A percentile compares a stretch with the other conserved stretches of the same genome.
phyloP scores from a whole-genome alignment of 2,797 vertebrate species.

The Aldrovandia affinis region DNA sequence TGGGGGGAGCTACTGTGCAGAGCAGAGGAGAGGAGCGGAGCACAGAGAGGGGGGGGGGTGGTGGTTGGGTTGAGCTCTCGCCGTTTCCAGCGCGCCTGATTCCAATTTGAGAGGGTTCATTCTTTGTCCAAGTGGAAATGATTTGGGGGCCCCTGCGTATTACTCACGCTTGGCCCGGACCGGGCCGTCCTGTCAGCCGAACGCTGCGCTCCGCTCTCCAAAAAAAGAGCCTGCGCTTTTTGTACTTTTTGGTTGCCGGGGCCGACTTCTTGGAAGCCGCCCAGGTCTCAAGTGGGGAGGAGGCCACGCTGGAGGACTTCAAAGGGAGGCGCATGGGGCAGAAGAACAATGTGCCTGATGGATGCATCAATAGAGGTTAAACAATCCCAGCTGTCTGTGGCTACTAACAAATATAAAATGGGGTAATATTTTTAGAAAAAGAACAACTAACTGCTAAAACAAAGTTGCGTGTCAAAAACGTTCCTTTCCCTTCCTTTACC shows the following conservation, averaged over 20 bases:
- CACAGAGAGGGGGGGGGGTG: no score
- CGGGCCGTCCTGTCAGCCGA: constrained; percentile 20
- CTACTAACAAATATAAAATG: constrained; percentile 55
- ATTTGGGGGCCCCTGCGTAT: constrained; percentile 63
- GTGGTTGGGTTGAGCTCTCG: neutral
- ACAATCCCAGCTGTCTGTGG: constrained; percentile 56
- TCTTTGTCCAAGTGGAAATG: constrained; percentile 64
- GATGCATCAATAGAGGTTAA: constrained; percentile 65
- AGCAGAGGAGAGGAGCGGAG: neutral
- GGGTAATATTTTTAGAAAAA: constrained; percentile 38
- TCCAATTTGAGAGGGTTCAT: constrained; percentile 61
- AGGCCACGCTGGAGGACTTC: neutral
- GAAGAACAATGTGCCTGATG: constrained; percentile 57
- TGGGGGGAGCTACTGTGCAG: constrained; percentile 47
- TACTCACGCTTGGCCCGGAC: constrained; percentile 62
- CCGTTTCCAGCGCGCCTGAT: constrained; percentile 34
- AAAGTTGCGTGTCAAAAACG: constrained; percentile 42
- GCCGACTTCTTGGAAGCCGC: constrained; percentile 16
- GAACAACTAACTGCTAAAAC: constrained; percentile 57
- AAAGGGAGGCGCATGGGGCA: constrained; percentile 41
- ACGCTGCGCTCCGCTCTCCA: neutral
- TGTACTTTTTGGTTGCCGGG: constrained; percentile 21
- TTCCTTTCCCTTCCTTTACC: neutral
- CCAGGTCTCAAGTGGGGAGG: constrained; percentile 23
- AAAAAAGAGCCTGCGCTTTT: constrained; percentile 5